Base-by-base conservation (phyloP, 2,888 invertebrate genomes). In the Andrena trimmerana region DNA sequence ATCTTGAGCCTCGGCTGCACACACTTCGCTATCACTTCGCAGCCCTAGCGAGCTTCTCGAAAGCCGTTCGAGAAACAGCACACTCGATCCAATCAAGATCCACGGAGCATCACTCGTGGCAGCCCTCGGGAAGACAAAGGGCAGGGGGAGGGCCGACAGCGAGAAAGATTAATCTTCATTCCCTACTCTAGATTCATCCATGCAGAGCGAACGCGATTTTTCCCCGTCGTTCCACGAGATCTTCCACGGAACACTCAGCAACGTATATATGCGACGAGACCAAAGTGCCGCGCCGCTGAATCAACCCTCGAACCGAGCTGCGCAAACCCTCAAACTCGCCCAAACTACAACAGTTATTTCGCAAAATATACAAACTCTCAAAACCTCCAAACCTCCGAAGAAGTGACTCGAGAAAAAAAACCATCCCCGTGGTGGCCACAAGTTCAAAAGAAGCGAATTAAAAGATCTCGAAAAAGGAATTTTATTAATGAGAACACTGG, bases 301-400 rank as follows among this genome's bases (percentile, higher is more conserved):
- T 66, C 81, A 29, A 82, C 74, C 70, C 81, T 81, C 67, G 81
- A 81, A 71, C 74, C 81, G 69, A 54, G 27, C 52, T 60, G 20
- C 13, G 57, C 10, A 60, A 42, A 29, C 24, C 65, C 24, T 66
- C 48, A 20, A 24, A 33, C 29, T 60, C 60, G 20, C n/a, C 54
- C 33, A 8, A 66, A 60, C 29, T 10, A 1, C 20, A 10, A 16
- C 42, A 42, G 42, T 42, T 42, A 16, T 42, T 13, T 16, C 13
- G 42, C 42, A 42, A 42, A 42, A 42, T 42, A 42, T 16, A 42
- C 13, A 42, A 42, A 16, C 42, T 42, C 5, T 13, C 42, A 0
- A 3, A 42, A 42, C 13, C 42, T 27, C 36, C 27, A 3, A 42
- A 42, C 13, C 42, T 27, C 36, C 27, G 5, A 16, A 2, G 8